Evolutionary conservation across 2,113 vertebrate species (phyloP), one percentile per base, ranked within the genome.

Genomic region (Atlantisia rogersi): DNA sequence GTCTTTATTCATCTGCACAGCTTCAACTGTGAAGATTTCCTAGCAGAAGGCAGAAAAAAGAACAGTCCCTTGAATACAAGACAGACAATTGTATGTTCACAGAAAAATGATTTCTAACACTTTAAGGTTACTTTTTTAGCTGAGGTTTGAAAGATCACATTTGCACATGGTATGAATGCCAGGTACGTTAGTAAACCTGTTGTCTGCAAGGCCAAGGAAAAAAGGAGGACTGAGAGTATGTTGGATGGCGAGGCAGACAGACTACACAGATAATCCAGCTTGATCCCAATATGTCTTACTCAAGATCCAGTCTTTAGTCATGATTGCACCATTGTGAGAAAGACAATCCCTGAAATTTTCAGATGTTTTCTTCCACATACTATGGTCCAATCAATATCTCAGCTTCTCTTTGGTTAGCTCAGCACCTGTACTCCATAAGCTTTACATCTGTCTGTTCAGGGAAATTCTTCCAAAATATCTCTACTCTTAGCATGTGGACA

Each of bases 271-370:
- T 85, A 12, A 67, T 28, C 14, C 62, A 79, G 22, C 11, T 68
- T 0, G 0, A 37, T 78, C 17, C 20, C 75, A 65, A 53, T 0
- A 1, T 17, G 10, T 70, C 19, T 63, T 67, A 19, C 5, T 55
- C 10, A 8, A 56, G 12, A 68, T 73, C 20, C 55, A 62, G 26
- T 40, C 25, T 13, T 63, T 15, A 37, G 26, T 7, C 5, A 14
- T 35, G 25, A 6, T 10, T 58, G 40, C 12, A 39, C 2, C 14
- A 26, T 39, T 2, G 1, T 53, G n/a, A 73, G 44, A 81, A 80
- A 80, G 32, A 59, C 17, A 25, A 32, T 12, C 48, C 39, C 12
- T 53, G 50, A 70, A 81, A 55, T 5, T 21, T 12, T 44, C 26
- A 53, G 17, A 42, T 29, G 16, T 70, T 86, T 88, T 77, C 32